Percentiles rank a stretch among this genome's conserved stretches.
Evolutionary conservation across 2,113 vertebrate genomes (phyloP).

Genomic region (Megalops atlanticus): DNA sequence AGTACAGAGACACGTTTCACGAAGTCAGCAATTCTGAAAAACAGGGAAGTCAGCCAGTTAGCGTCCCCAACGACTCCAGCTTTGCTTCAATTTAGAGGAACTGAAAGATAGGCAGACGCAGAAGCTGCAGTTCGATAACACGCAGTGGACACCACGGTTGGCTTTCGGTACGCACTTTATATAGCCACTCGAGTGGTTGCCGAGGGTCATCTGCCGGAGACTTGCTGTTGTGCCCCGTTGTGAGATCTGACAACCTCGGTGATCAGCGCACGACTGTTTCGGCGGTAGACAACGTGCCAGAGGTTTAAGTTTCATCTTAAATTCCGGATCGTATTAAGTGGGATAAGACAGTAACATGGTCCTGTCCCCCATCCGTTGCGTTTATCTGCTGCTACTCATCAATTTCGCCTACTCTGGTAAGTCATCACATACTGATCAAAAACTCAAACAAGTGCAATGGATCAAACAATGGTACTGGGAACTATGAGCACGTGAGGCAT

Average conservation of each 20-base stretch:
- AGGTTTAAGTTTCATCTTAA: neutral
- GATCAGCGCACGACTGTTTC: neutral
- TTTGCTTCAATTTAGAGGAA: neutral
- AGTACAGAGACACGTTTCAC: too few species aligned
- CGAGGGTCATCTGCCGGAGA: neutral
- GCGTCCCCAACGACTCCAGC: neutral
- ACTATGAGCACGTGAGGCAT: too few species aligned
- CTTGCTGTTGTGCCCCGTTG: neutral
- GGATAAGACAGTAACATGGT: conserved; percentile 37
- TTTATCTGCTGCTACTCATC: conserved; percentile 45
- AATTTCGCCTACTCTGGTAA: conserved; percentile 54
- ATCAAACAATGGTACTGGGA: neutral
- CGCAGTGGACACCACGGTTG: neutral
- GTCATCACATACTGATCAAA: conserved; percentile 25
- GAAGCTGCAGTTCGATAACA: neutral
- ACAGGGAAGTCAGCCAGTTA: neutral
- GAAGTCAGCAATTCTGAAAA: neutral
- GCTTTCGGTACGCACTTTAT: neutral
- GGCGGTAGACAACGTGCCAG: neutral
- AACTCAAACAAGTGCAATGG: neutral
- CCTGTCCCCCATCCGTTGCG: conserved; percentile 16
- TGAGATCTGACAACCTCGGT: neutral
- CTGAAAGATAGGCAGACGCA: neutral
- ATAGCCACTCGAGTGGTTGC: neutral
- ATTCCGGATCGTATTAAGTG: neutral